These are phyloP conservation scores for Keiferia lycopersicella DNA, from an alignment of 2,888 invertebrate species.

Conservation along the genomic window DNA sequence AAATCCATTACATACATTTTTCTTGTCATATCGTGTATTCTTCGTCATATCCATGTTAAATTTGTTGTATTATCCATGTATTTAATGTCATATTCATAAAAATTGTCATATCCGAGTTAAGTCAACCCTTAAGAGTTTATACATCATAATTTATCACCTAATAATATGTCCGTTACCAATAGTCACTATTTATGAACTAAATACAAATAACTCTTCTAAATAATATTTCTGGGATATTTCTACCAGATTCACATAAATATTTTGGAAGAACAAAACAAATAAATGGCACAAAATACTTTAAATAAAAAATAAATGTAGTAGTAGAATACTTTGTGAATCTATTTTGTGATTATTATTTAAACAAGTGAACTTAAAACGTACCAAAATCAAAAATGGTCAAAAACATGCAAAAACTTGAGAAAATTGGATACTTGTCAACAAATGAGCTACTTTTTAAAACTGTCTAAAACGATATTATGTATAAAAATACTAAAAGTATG, in stretches of 20 bases:
- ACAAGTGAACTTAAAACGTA: background rate
- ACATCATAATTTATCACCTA: background rate
- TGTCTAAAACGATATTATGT: too few relatives aligned
- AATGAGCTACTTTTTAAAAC: too few relatives aligned
- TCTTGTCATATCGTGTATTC: background rate
- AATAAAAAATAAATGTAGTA: constrained; percentile 14
- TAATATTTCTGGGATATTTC: background rate
- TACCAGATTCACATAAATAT: background rate
- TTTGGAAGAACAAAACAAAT: constrained; percentile 15
- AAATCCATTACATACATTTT: background rate
- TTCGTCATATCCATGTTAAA: background rate
- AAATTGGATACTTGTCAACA: too few relatives aligned
- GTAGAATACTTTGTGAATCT: constrained; percentile 7
- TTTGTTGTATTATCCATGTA: background rate
- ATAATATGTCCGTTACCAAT: background rate
- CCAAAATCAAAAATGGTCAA: too few relatives aligned
- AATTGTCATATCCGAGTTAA: background rate
- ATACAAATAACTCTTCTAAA: background rate
- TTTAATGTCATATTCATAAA: background rate
- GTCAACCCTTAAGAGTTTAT: background rate
- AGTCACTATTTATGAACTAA: background rate
- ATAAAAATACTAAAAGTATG: too few relatives aligned
- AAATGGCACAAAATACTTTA: constrained; percentile 16
- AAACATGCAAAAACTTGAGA: too few relatives aligned
- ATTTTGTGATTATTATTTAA: background rate